These are phyloP conservation scores for Gouania willdenowi DNA, from an alignment of 2,797 vertebrate genomes.

Conservation along the genomic window DNA sequence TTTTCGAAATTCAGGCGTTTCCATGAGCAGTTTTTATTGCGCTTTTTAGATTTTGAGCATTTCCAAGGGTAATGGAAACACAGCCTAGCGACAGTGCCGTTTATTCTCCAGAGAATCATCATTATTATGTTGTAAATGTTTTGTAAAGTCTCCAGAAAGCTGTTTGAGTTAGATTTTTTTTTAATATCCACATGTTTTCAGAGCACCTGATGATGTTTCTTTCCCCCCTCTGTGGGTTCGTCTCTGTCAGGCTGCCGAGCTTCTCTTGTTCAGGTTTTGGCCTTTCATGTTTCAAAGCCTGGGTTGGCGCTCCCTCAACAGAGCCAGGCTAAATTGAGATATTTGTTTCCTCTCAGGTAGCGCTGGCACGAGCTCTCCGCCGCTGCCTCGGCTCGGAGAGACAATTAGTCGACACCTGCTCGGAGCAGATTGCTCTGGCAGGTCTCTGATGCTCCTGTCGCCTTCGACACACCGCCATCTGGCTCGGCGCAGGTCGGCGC, in stretches of 20 bases:
- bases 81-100: too few species aligned
- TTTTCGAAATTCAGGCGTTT: too few species aligned
- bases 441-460: conserved; percentile 82
- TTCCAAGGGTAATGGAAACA: too few species aligned
- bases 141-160: too few species aligned
- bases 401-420: conserved; percentile 94
- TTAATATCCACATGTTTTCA: too few species aligned
- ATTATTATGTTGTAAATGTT: too few species aligned
- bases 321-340: conserved; percentile 76
- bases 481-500: conserved; percentile 83
- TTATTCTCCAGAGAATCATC: too few species aligned
- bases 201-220: too few species aligned
- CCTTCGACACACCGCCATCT: conserved; percentile 85
- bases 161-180: too few species aligned
- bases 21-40: too few species aligned
- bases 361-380: conserved; percentile 69
- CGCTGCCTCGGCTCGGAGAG: conserved; percentile 80
- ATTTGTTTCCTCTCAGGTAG: conserved; percentile 83
- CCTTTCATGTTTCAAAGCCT: conserved; percentile 35
- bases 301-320: conserved; percentile 53
- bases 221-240: conserved; percentile 45
- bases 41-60: too few species aligned
- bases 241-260: conserved; percentile 21
- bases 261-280: conserved; percentile 30
- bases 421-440: conserved; percentile 90